A percentile compares a stretch with the other conserved stretches of the same genome.
Evolutionary conservation across 2,113 vertebrate genomes (phyloP).

Genomic region (Catagonus wagneri): DNA sequence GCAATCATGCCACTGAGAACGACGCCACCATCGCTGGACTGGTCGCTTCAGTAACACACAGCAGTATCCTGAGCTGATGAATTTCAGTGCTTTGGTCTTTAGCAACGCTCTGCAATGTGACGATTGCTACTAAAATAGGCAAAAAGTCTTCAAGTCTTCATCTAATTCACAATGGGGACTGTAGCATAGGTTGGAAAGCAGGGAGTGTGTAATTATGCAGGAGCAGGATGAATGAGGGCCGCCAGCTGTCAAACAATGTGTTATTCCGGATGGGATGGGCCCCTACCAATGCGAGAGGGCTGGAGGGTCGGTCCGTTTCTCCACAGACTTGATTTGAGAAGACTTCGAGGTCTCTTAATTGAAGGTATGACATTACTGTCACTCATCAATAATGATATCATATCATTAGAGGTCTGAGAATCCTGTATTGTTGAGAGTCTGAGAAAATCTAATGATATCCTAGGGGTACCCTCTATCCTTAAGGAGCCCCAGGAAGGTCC

Average conservation of each 20-base stretch:
- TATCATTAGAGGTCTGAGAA: constrained; percentile 45
- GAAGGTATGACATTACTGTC: constrained; percentile 34
- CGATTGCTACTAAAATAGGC: constrained; percentile 40
- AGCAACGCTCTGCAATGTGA: not conserved
- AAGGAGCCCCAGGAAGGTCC: not conserved
- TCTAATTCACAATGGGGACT: not conserved
- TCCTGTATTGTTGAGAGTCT: constrained; percentile 25
- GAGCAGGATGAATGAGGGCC: constrained; percentile 45
- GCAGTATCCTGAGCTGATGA: not conserved
- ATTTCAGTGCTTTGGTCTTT: not conserved
- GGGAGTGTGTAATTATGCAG: constrained; percentile 63
- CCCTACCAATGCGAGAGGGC: not conserved
- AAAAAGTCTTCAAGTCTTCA: constrained; percentile 18
- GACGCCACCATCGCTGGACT: not conserved
- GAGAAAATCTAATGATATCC: constrained; percentile 36
- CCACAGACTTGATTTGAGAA: constrained; percentile 37
- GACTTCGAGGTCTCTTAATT: constrained; percentile 54
- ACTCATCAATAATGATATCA: constrained; percentile 37
- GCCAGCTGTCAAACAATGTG: constrained; percentile 62
- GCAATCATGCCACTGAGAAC: not conserved
- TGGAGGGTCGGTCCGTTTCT: constrained; percentile 36
- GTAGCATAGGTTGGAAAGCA: constrained; percentile 34
- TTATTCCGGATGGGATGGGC: not conserved
- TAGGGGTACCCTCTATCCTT: not conserved
- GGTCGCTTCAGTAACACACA: not conserved